These are phyloP conservation scores for Solen grandis DNA, from an alignment of 1,140 invertebrate species.

Conservation along the genomic window DNA sequence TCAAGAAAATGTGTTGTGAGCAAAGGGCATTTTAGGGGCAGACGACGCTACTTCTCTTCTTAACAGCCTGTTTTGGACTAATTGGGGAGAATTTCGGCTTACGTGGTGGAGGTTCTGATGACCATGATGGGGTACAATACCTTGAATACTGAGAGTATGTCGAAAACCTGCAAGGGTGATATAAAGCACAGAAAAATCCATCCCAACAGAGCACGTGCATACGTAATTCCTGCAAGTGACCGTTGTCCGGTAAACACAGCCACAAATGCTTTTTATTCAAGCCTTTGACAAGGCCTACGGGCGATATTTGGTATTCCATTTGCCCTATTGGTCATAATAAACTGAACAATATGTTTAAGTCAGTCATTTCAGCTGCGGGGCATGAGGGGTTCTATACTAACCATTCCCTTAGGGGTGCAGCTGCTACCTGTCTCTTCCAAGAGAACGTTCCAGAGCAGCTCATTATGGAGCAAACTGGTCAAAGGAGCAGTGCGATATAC, in stretches of 20 bases:
- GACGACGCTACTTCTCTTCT: not conserved
- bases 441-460: not conserved
- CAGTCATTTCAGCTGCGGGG: not conserved
- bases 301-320: not conserved
- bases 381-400: not conserved
- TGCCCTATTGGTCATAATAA: not conserved
- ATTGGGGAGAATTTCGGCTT: constrained; percentile 6
- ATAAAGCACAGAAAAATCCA: no score
- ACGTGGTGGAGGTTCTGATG: not conserved
- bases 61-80: constrained; percentile 1
- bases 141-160: no score
- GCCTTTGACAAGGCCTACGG: no score
- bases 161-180: no score
- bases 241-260: no score
- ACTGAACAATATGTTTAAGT: not conserved
- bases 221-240: no score
- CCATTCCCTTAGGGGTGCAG: constrained; percentile 1
- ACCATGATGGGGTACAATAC: not conserved
- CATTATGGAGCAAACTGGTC: constrained; percentile 8
- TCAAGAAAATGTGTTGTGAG: constrained; percentile 14
- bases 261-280: not conserved
- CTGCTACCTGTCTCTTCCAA: not conserved
- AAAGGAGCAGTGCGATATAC: not conserved
- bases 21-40: not conserved
- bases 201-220: no score